These are phyloP conservation scores for Electrona antarctica DNA, from an alignment of 2,113 vertebrate genomes.

Conservation along the genomic window DNA sequence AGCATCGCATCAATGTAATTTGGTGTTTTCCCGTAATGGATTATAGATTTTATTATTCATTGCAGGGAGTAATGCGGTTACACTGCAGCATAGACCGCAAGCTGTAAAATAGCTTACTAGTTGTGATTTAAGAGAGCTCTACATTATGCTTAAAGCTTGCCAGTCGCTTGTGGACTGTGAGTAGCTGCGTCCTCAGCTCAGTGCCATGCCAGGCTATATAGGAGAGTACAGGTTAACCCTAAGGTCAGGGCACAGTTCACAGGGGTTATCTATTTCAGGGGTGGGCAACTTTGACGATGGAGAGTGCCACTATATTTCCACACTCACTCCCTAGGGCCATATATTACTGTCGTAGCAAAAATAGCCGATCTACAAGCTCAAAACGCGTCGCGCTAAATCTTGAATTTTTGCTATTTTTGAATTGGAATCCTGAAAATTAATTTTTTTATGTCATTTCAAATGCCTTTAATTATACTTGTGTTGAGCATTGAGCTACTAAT, in stretches of 20 bases:
- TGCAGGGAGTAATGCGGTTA: constrained; percentile 33
- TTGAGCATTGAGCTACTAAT: no score
- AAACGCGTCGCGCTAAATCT: no score
- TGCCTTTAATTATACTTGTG: no score
- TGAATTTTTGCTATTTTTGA: no score
- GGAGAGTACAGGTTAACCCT: constrained; percentile 29
- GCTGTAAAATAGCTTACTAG: constrained; percentile 23
- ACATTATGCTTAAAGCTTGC: constrained; percentile 8
- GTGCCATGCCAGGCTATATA: constrained; percentile 48
- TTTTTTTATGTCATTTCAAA: no score
- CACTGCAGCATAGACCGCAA: constrained; percentile 34
- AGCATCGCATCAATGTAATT: constrained; percentile 19
- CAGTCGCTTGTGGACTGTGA: constrained; percentile 11
- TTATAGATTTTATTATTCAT: constrained; percentile 20
- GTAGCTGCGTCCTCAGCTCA: constrained; percentile 28
- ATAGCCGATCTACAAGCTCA: no score
- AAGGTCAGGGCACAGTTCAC: constrained; percentile 35
- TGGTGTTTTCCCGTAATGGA: constrained; percentile 18
- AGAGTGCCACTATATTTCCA: no score
- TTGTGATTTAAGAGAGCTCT: constrained; percentile 36
- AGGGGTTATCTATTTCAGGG: constrained; percentile 42
- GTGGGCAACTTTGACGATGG: no score
- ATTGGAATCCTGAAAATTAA: no score
- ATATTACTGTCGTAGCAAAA: no score
- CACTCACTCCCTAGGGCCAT: no score